These are phyloP conservation scores for Drymonia ruficornis DNA, from an alignment of 2,888 invertebrate genomes.

Conservation along the genomic window DNA sequence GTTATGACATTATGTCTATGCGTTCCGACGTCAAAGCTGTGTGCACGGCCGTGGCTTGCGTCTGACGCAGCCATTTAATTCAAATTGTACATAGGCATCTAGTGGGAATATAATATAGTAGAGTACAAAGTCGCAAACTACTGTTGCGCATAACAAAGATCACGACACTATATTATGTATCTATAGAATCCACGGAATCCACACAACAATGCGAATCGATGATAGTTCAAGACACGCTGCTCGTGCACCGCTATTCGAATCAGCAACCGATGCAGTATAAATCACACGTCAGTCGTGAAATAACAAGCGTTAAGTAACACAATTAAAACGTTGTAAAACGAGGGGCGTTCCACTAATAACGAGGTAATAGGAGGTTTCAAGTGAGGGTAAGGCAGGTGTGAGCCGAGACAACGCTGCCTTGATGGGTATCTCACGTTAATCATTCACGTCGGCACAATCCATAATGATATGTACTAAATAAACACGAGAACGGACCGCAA, in stretches of 20 bases:
- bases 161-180: too few species aligned
- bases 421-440: slow-evolving; percentile 68
- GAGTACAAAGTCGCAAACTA: too few species aligned
- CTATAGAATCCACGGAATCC: too few species aligned
- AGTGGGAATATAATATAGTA: too few species aligned
- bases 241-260: slow-evolving; percentile 26
- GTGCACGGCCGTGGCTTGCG: too few species aligned
- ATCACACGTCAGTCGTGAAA: slow-evolving; percentile 46
- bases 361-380: slow-evolving; percentile 68
- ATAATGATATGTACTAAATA: slow-evolving; percentile 70
- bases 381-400: slow-evolving; percentile 63
- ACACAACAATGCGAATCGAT: too few species aligned
- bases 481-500: slow-evolving; percentile 61
- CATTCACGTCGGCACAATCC: slow-evolving; percentile 66
- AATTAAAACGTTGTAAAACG: slow-evolving; percentile 73
- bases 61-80: too few species aligned
- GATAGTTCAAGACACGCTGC: neutral
- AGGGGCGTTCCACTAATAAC: slow-evolving; percentile 69
- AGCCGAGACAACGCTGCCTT: slow-evolving; percentile 46
- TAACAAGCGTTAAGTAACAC: slow-evolving; percentile 71
- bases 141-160: too few species aligned
- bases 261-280: slow-evolving; percentile 19
- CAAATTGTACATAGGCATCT: too few species aligned
- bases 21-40: too few species aligned
- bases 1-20: too few species aligned